Evolutionary conservation across 2,797 vertebrate species (phyloP), one percentile per base, ranked within the genome.

Genomic region (Champsocephalus gunnari): DNA sequence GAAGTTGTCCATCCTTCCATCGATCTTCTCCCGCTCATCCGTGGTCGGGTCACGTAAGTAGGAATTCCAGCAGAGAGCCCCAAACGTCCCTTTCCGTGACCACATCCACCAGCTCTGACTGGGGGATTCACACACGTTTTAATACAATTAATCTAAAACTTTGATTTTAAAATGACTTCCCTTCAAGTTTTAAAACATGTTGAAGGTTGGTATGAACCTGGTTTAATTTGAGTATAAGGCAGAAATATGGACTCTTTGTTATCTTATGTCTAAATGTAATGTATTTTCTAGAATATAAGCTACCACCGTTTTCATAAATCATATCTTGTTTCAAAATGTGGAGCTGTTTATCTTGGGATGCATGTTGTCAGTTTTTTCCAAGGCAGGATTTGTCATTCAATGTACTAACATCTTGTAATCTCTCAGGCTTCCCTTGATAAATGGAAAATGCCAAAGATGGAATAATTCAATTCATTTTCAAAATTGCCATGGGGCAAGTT

Each of bases 401-500:
- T 63, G 63, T 19, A 43, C 56, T 32, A 45, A 67, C 65, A 72
- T 62, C 10, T 2, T 28, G 2, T 59, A 69, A 82, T 72, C 63
- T 41, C 43, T 72, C 53, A 59, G 34, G 4, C 51, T 61, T 74
- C 43, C 50, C 71, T 44, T 78, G 73, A 77, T 70, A 44, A 77
- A 87, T 84, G 48, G 56, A 80, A 84, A 84, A 84, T 48, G 66
- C 48, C 67, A 68, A 66, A 63, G 64, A 76, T 57, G 77, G 80
- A 57, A 71, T 61, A 61, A 69, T 75, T 59, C 4, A n/a, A 74
- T 83, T 79, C 54, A 66, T 79, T 81, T 81, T 54, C 75, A 70
- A 51, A 77, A 77, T 70, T 49, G 62, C 53, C 54, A 4, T 0
- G 34, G 47, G 66, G 10, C 38, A 51, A 69, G 34, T 64, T 76